Evolutionary conservation across 1,140 invertebrate genomes (phyloP).

Genomic region (Colletes latitarsis): DNA sequence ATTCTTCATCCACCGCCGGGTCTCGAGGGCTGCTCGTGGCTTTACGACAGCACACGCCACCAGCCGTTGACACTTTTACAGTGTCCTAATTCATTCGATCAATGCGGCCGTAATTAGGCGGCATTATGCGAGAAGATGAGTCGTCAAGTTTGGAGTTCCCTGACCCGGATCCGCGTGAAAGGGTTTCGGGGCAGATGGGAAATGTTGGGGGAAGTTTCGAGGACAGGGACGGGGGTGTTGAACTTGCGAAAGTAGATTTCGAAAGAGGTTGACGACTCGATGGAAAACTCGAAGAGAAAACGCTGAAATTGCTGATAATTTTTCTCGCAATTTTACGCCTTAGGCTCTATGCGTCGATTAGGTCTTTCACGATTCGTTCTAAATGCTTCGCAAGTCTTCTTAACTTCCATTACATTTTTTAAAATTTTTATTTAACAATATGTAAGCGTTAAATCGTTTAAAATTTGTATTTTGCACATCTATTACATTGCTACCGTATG

Average conservation of each 20-base stretch:
- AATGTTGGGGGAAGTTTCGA: slow-evolving; percentile 19
- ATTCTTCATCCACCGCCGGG: slow-evolving; percentile 10
- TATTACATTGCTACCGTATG: too few relatives aligned
- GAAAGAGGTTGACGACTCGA: slow-evolving; percentile 23
- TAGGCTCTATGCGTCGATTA: too few relatives aligned
- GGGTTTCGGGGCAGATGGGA: slow-evolving; percentile 13
- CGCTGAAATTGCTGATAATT: slow-evolving; percentile 2
- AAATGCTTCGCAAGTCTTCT: too few relatives aligned
- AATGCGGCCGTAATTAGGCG: slow-evolving; percentile 52
- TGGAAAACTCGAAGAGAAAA: background rate
- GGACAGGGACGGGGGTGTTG: background rate
- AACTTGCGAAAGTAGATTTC: slow-evolving; percentile 35
- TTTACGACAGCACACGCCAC: background rate
- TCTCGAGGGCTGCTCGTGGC: background rate
- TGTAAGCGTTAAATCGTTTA: too few relatives aligned
- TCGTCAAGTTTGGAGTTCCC: slow-evolving; percentile 38
- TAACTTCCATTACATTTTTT: too few relatives aligned
- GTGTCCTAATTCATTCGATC: slow-evolving; percentile 48
- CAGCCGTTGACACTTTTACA: slow-evolving; percentile 47
- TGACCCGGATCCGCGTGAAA: slow-evolving; percentile 15
- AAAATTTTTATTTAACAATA: too few relatives aligned
- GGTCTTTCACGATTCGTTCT: too few relatives aligned
- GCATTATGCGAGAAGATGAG: slow-evolving; percentile 40
- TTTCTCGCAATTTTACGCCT: background rate
- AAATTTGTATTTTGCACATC: too few relatives aligned